Base-by-base conservation (phyloP, 2,888 invertebrate genomes). In the Mimas tiliae region DNA sequence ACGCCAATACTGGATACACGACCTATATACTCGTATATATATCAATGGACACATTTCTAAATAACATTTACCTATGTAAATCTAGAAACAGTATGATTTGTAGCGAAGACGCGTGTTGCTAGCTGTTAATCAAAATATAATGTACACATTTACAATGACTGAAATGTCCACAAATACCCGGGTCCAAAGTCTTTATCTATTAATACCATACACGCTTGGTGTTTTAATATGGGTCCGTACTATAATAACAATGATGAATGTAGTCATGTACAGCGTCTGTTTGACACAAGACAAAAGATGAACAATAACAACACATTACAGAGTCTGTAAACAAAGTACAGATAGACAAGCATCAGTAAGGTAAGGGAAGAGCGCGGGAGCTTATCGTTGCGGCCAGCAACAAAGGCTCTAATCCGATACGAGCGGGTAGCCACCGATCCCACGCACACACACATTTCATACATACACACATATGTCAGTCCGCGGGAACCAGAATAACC, bases 331-430 rank as follows among this genome's bases (percentile, higher is more conserved):
- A 55, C 55, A 55, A 55, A 16, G 55, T 16, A 4, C 38, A 16
- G 55, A 38, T 16, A 55, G 9, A 34, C 16, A 34, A 34, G 34
- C 33, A 38, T 55, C 34, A 38, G 34, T 7, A 16, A n/a, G 34
- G 38, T 38, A 55, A 38, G 16, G 1, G 16, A 55, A 55, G 42
- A 38, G 58, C 6, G 12, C 19, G 19, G 38, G 27, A 9, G 52
- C 27, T 4, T 55, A 16, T 16, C 38, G 12, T 12, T 27, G 12
- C 21, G 38, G 55, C 55, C 55, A 0, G 16, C n/a, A 16, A 55
- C 55, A 38, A 55, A 34, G 34, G 16, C n/a, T 55, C 55, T 38
- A 38, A 55, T 55, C 55, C 34, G 55, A 38, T 38, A 16, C 55
- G 34, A 55, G 19, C 50, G 16, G 8, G 16, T 45, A 45, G 27